phyloP scores from a whole-genome alignment of 1,140 invertebrate species.

The Listronotus bonariensis region DNA sequence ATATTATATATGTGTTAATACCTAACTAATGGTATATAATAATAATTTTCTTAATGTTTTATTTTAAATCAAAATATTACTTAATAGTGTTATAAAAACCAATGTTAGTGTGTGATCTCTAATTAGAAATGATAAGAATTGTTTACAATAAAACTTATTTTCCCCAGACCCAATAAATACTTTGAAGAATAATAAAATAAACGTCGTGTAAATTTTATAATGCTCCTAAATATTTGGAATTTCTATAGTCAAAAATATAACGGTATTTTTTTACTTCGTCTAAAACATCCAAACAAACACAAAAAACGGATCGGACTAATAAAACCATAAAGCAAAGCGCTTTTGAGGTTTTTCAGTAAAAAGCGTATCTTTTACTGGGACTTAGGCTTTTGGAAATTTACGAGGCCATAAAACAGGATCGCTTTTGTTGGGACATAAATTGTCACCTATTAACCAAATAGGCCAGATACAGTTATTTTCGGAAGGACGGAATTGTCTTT shows the following conservation, averaged over 20 bases:
- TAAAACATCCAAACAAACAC: conserved; percentile 1
- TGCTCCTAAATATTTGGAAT: too few species aligned
- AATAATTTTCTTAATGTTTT: too few species aligned
- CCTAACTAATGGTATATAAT: too few species aligned
- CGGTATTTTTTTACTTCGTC: conserved; percentile 8
- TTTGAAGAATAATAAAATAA: too few species aligned
- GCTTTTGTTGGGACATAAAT: conserved; percentile 38
- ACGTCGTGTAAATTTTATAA: too few species aligned
- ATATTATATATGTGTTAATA: too few species aligned
- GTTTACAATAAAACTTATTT: too few species aligned
- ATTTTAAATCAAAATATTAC: too few species aligned
- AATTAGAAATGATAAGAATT: too few species aligned
- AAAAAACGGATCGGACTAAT: conserved; percentile 22
- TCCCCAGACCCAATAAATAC: too few species aligned
- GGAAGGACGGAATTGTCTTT: conserved; percentile 17
- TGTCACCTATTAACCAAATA: conserved; percentile 42
- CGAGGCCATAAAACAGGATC: conserved; percentile 37
- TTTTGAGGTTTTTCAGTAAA: conserved; percentile 32
- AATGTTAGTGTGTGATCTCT: too few species aligned
- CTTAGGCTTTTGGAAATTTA: conserved; percentile 38
- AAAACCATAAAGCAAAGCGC: conserved; percentile 34
- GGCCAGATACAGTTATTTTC: conserved; percentile 39
- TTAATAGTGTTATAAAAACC: too few species aligned
- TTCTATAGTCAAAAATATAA: conserved; percentile 4
- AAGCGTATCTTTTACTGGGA: conserved; percentile 27